Base-by-base conservation (phyloP, 2,797 vertebrate genomes). In the Geotrypetes seraphini region DNA sequence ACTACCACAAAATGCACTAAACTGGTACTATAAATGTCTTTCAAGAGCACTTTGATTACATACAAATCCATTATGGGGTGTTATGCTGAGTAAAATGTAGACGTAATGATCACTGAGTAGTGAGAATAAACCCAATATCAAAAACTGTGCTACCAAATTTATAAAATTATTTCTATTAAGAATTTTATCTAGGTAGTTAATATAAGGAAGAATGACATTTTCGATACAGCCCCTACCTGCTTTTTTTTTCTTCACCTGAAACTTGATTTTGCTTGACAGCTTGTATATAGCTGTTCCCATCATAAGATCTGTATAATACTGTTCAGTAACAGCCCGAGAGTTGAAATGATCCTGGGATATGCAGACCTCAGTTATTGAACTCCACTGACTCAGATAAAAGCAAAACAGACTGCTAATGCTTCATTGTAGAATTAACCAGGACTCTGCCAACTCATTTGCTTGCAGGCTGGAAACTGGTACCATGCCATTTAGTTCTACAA, bases 251-350 rank as follows among this genome's bases (percentile, higher is more conserved):
- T 69, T 88, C 69, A 86, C 56, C 31, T 69, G 63, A 43, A 82
- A 77, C 24, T 66, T 81, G 47, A 85, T 71, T 86, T 86, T 87
- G 55, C 62, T 53, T 6, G 79, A 82, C 50, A 88, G 75, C 66
- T 84, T 88, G 67, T 81, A 84, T 43, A 87, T 67, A 38, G 81
- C 78, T 53, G 78, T 76, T 76, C 83, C 89, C 83, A 86, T 84
- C 53, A 66, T 62, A 1, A 35, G 43, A 44, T 27, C 36, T 10
- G 19, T 20, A 34, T 35, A 28, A 31, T 16, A 28, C n/a, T 3
- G 24, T 5, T 10, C 31, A 29, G 45, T 31, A 45, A 25, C 8
- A 31, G 48, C 32, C 23, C 33, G 32, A 52, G 22, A 50, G 32
- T 47, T 30, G 18, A 35, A 19, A 6, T 43, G 44, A 33, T 28